phyloP scores from a whole-genome alignment of 2,797 vertebrate species.

The Acipenser transmontanus region DNA sequence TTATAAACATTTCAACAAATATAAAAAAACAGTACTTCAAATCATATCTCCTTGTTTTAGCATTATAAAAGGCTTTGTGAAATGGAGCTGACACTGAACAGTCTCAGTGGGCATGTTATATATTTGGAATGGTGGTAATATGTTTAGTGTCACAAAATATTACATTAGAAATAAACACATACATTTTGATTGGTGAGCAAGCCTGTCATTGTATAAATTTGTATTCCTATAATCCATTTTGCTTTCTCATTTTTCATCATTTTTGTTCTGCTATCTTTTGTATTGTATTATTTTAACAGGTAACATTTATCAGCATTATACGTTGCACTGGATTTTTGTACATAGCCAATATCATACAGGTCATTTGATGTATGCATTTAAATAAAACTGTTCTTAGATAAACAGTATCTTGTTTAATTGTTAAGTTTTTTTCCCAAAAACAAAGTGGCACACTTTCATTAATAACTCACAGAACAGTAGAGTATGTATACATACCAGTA shows the following conservation, averaged over 20 bases:
- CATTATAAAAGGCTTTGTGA: conserved; percentile 68
- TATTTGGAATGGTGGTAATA: conserved; percentile 68
- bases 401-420: too few species aligned
- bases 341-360: background rate
- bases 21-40: conserved; percentile 66
- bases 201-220: conserved; percentile 59
- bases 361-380: too few species aligned
- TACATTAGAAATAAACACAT: conserved; percentile 58
- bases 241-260: conserved; percentile 81
- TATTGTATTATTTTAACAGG: conserved; percentile 54
- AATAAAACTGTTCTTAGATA: too few species aligned
- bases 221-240: conserved; percentile 68
- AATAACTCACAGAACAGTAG: too few species aligned
- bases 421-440: too few species aligned
- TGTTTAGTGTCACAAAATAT: conserved; percentile 67
- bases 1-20: too few species aligned
- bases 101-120: conserved; percentile 65
- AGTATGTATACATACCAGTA: too few species aligned
- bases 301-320: conserved; percentile 45
- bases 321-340: background rate
- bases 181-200: conserved; percentile 65
- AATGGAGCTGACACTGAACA: conserved; percentile 64
- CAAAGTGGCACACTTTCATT: too few species aligned
- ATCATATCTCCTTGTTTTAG: conserved; percentile 60
- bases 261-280: conserved; percentile 63